Evolutionary conservation across 2,113 vertebrate species (phyloP).

Genomic region (Myxocyprinus asiaticus): DNA sequence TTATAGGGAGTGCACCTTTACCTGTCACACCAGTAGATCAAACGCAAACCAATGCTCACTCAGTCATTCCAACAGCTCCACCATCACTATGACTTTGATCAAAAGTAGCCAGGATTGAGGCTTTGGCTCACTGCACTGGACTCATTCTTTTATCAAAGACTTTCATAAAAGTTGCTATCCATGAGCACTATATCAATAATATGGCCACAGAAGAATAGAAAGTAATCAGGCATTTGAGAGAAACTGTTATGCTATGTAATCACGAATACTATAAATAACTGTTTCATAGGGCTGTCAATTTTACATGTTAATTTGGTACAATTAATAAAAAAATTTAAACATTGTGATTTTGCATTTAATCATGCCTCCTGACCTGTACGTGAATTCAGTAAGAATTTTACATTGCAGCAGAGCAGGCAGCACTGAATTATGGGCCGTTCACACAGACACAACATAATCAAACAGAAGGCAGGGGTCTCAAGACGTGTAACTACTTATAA

Average conservation of each 20-base stretch:
- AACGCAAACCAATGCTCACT: conserved; percentile 40
- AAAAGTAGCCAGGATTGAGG: conserved; percentile 43
- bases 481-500: no score
- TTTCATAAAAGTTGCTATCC: conserved; percentile 45
- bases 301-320: no score
- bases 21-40: conserved; percentile 47
- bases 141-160: conserved; percentile 46
- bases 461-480: no score
- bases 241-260: not conserved
- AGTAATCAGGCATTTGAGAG: not conserved
- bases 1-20: conserved; percentile 38
- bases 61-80: conserved; percentile 33
- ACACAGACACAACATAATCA: no score
- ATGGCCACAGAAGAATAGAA: not conserved
- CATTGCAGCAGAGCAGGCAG: no score
- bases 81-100: conserved; percentile 40
- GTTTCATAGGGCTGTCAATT: no score
- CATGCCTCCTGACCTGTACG: no score
- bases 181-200: not conserved
- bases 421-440: no score
- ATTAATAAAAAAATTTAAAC: no score
- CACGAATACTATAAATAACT: no score
- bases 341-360: no score
- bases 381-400: no score
- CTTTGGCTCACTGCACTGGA: conserved; percentile 28